Conservation (phyloP, 2,797 vertebrate species). For the Aplochiton taeniatus region DNA sequence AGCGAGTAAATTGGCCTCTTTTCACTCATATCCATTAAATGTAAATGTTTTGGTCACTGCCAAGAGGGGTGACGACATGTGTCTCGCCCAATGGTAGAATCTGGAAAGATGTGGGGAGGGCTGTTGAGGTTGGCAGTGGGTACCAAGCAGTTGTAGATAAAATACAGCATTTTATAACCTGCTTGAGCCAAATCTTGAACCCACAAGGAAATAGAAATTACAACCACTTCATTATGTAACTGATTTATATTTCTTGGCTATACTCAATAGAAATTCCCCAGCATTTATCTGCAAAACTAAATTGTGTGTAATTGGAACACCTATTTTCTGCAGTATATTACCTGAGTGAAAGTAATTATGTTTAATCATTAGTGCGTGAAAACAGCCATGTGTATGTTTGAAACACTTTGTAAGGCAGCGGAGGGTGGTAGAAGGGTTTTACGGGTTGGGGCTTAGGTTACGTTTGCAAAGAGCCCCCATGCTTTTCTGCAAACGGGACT, state of each 20-base stretch:
- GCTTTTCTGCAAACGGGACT: slow-evolving; percentile 69
- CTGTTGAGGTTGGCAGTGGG: neutral
- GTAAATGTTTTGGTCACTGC: slow-evolving; percentile 25
- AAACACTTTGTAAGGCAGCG: slow-evolving; percentile 48
- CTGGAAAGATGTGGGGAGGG: neutral
- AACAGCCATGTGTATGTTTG: slow-evolving; percentile 35
- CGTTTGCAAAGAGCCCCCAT: slow-evolving; percentile 64
- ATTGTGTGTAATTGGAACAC: slow-evolving; percentile 47
- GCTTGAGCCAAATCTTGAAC: neutral
- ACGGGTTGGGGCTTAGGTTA: slow-evolving; percentile 62
- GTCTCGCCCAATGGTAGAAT: slow-evolving; percentile 3
- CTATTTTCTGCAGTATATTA: slow-evolving; percentile 45
- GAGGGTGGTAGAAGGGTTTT: slow-evolving; percentile 40
- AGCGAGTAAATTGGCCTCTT: slow-evolving; percentile 49
- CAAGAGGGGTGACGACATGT: slow-evolving; percentile 30
- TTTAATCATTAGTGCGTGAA: slow-evolving; percentile 40
- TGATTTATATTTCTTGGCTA: neutral
- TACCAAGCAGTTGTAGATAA: slow-evolving; percentile 1
- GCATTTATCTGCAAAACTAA: slow-evolving; percentile 16
- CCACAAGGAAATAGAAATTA: neutral
- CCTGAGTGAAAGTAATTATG: slow-evolving; percentile 50
- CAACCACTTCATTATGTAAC: neutral
- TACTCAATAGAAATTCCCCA: neutral
- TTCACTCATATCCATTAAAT: slow-evolving; percentile 48
- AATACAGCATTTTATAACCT: neutral